Evolutionary conservation across 2,888 invertebrate genomes (phyloP), one percentile per base, ranked within the genome.

Genomic region (Catocala nupta): DNA sequence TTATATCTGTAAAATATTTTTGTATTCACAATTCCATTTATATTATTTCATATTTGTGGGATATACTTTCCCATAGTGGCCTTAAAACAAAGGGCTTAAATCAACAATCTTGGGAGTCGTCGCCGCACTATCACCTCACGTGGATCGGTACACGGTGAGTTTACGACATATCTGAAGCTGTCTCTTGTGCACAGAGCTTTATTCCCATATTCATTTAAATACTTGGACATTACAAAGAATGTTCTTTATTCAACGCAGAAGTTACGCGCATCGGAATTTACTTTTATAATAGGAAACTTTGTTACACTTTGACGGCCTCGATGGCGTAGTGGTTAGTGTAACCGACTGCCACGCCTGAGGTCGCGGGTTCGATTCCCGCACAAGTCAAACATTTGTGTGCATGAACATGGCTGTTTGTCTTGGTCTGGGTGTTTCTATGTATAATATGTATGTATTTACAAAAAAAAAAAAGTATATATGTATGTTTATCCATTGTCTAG

Each of bases 111-210:
- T 68, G 73, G 77, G 82, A 69, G 74, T 65, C 79, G 80, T 70
- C 70, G 71, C 61, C 59, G 61, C 59, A 63, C 76, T 90, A 91
- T 91, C 91, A 72, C 53, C 84, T 84, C 90, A 92, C 91, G 91
- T 90, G 90, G 88, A 92, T 92, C 91, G 70, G 72, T 51, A 73
- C 64, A 70, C 77, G 77, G 65, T 71, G 74, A 74, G 78, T 81
- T 77, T 72, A 82, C 80, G 81, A 86, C 84, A 77, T 77, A 83
- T 83, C 84, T 84, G 74, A 73, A 65, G 69, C 55, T 65, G 63
- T 65, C 56, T 74, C 65, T 74, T 75, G 74, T 75, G 70, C 79
- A 77, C 77, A 66, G 65, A 59, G 54, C 62, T 76, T 78, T 78
- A 75, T 79, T 80, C 76, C 71, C 70, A 70, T 73, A 73, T 74